These are phyloP conservation scores for Ptychochromis oligacanthus DNA, from an alignment of 2,113 vertebrate species.

Conservation along the genomic window DNA sequence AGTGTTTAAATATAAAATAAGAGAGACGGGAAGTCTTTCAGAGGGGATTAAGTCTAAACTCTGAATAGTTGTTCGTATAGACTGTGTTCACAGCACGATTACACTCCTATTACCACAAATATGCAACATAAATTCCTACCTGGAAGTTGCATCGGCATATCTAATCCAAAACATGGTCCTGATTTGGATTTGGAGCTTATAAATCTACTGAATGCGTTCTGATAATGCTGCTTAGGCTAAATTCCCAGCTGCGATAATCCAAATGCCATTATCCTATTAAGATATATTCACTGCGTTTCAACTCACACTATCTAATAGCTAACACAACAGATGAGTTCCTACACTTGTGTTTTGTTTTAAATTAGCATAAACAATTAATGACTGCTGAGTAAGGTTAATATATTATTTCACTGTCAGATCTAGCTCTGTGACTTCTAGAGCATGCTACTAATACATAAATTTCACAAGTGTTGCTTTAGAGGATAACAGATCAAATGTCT, in stretches of 20 bases:
- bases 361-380: slow-evolving; percentile 73
- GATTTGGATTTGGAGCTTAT: slow-evolving; percentile 74
- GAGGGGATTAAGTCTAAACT: slow-evolving; percentile 51
- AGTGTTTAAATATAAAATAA: slow-evolving; percentile 34
- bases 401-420: neutral
- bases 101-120: slow-evolving; percentile 52
- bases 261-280: slow-evolving; percentile 74
- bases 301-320: slow-evolving; percentile 50
- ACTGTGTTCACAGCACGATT: slow-evolving; percentile 48
- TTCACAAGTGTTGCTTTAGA: neutral
- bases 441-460: slow-evolving; percentile 1
- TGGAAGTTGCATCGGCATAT: slow-evolving; percentile 72
- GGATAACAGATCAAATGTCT: slow-evolving; percentile 13
- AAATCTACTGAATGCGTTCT: slow-evolving; percentile 73
- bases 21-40: slow-evolving; percentile 25
- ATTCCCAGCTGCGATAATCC: slow-evolving; percentile 75
- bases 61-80: slow-evolving; percentile 36
- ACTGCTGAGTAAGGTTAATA: slow-evolving; percentile 29
- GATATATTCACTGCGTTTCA: slow-evolving; percentile 65
- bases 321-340: slow-evolving; percentile 44
- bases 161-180: slow-evolving; percentile 72
- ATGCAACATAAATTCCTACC: slow-evolving; percentile 61
- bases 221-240: slow-evolving; percentile 75
- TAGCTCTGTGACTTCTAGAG: slow-evolving; percentile 22
- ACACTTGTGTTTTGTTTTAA: slow-evolving; percentile 32